Conservation (phyloP, 1,140 invertebrate genomes). For the Drosophila nigromelanica region DNA sequence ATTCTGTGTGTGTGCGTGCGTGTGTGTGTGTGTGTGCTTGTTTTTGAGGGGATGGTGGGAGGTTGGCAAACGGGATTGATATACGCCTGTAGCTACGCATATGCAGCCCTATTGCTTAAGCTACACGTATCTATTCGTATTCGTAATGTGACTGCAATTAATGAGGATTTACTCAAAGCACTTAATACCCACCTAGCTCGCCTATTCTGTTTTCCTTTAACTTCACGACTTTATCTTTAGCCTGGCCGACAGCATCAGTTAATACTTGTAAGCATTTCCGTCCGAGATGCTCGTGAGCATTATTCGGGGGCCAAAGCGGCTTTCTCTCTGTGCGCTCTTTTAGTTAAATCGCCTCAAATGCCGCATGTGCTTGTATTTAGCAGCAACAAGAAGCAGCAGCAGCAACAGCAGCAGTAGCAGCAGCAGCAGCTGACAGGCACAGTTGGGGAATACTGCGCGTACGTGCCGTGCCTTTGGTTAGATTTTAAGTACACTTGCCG, state of each 20-base stretch:
- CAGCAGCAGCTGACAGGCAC: constrained; percentile 49
- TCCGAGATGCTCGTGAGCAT: constrained; percentile 1
- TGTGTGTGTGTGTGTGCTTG: neutral
- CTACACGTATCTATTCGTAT: constrained; percentile 27
- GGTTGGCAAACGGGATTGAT: neutral
- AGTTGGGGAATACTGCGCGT: constrained; percentile 51
- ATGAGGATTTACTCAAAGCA: constrained; percentile 41
- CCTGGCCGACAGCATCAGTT: constrained; percentile 29
- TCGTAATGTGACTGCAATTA: constrained; percentile 39
- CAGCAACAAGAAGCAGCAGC: neutral
- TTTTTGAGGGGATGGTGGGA: neutral
- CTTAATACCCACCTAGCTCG: constrained; percentile 4
- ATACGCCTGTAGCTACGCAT: constrained; percentile 18
- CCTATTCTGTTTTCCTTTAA: constrained; percentile 14
- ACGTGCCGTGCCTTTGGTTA: constrained; percentile 50
- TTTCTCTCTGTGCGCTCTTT: constrained; percentile 41
- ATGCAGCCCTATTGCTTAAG: constrained; percentile 21
- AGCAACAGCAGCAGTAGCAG: constrained; percentile 12
- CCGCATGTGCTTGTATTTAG: constrained; percentile 30
- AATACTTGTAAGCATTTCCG: constrained; percentile 3
- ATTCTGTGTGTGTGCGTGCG: neutral
- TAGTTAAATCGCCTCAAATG: constrained; percentile 52
- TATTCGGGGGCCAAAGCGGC: neutral
- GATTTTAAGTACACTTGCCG: constrained; percentile 58
- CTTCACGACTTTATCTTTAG: constrained; percentile 36